Percentiles rank a stretch among this genome's conserved stretches.
These are phyloP conservation scores for Lepidostoma basale DNA, from an alignment of 1,140 invertebrate genomes.

Conservation along the genomic window DNA sequence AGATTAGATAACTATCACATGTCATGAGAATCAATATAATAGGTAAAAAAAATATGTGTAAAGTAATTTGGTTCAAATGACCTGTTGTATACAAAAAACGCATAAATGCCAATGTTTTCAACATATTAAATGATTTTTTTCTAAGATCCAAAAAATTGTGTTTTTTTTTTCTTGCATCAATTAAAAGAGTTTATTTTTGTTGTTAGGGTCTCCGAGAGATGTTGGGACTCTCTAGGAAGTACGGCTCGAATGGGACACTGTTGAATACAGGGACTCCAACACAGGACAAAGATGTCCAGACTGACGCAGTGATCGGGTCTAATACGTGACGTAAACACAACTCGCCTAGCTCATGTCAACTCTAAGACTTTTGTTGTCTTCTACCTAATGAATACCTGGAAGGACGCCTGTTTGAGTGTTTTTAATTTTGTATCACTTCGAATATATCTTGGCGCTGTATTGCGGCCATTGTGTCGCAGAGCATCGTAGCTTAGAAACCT, in stretches of 20 bases:
- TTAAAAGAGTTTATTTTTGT: conserved; percentile 4
- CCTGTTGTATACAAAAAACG: too few species aligned
- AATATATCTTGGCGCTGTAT: conserved; percentile 17
- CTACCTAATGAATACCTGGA: conserved; percentile 22
- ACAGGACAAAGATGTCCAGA: conserved; percentile 70
- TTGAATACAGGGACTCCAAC: conserved; percentile 52
- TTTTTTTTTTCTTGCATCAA: too few species aligned
- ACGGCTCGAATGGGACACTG: conserved; percentile 62
- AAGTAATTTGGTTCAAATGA: too few species aligned
- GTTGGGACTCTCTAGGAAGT: conserved; percentile 70
- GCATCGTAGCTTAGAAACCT: conserved; percentile 18
- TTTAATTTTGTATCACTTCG: conserved; percentile 17
- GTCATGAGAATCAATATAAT: too few species aligned
- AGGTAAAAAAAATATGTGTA: too few species aligned
- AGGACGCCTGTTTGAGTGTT: conserved; percentile 33
- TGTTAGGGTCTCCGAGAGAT: conserved; percentile 72
- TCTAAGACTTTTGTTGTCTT: conserved; percentile 36
- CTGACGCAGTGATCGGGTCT: conserved; percentile 56
- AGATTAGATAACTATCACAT: too few species aligned
- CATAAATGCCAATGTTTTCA: too few species aligned
- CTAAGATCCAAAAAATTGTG: too few species aligned
- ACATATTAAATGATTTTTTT: too few species aligned
- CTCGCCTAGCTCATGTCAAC: conserved; percentile 44
- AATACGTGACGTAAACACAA: conserved; percentile 44
- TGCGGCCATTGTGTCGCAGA: conserved; percentile 8